phyloP scores from a whole-genome alignment of 1,140 invertebrate species.

The Neotoxoptera formosana region DNA sequence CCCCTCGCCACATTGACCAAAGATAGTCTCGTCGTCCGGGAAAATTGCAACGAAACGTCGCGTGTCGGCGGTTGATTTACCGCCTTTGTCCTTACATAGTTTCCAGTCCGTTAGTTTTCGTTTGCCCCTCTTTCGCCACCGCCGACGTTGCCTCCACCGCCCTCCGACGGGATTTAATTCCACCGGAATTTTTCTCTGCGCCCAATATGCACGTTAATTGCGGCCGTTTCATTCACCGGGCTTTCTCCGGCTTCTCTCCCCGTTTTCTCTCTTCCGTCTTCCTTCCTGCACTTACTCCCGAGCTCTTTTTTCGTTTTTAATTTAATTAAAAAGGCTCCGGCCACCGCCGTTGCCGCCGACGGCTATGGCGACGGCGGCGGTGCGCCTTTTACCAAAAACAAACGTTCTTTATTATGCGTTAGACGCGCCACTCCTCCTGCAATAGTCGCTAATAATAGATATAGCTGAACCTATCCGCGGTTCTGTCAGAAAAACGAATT shows the following conservation, averaged over 20 bases:
- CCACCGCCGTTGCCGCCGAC: too few relatives aligned
- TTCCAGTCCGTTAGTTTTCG: slow-evolving; percentile 43
- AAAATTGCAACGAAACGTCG: slow-evolving; percentile 21
- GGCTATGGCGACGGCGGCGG: background rate
- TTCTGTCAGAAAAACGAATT: background rate
- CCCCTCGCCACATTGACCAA: background rate
- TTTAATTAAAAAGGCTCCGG: slow-evolving; percentile 31
- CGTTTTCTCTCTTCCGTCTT: too few relatives aligned
- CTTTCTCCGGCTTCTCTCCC: background rate
- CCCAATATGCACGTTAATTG: slow-evolving; percentile 49
- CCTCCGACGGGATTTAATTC: slow-evolving; percentile 33
- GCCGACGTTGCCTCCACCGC: too few relatives aligned
- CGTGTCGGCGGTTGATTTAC: slow-evolving; percentile 30
- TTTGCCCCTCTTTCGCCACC: background rate
- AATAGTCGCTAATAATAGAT: background rate
- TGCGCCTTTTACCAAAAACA: background rate
- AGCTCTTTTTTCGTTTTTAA: background rate
- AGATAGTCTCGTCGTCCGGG: background rate
- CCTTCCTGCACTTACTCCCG: background rate
- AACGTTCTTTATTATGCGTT: background rate
- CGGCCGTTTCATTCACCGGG: background rate
- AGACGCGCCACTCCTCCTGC: background rate
- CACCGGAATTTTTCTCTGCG: background rate
- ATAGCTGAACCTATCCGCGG: background rate
- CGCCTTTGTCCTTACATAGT: slow-evolving; percentile 43